Evolutionary conservation across 2,113 vertebrate species (phyloP), one percentile per base, ranked within the genome.

Genomic region (Erinaceus europaeus): DNA sequence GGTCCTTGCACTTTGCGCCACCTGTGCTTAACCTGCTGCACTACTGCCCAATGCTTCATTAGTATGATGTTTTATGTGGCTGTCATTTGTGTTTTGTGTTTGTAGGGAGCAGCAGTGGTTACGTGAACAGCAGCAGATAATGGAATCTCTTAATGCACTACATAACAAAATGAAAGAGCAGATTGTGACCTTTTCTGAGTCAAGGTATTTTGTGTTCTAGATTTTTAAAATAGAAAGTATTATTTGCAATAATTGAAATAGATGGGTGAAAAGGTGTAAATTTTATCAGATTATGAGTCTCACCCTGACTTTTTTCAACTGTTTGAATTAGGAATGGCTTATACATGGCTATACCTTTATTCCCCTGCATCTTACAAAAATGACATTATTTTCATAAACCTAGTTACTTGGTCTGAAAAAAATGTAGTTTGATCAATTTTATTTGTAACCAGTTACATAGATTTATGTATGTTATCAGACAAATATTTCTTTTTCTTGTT

Each of bases 51-150:
- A n/a, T n/a, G n/a, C n/a, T n/a, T n/a, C n/a, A 68, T 64, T 90
- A 34, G 10, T 57, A 78, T 85, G 21, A 81, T 95, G 7, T 92
- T 84, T 46, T 90, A 59, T 59, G 81, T 92, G 48, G 18, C 57
- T 82, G 3, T 40, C 14, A 20, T 90, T 38, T 48, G 92, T 44
- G 8, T 84, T 84, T 79, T 91, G 4, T 93, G 1, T 94, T 95
- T 89, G 84, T 96, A 98, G 97, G 91, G 97, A 98, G 32, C 69
- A 96, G 38, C 93, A 78, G 10, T 98, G 97, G 97, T 52, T 93
- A 55, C 29, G 94, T 1, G 97, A 97, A 62, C 97, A 98, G 79
- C 50, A 96, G 17, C 27, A 95, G n/a, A 0, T 96, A 1, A 0
- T 97, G 62, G 11, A 94, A 34, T 0, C 10, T 76, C 77, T 97